A percentile compares a stretch with the other conserved stretches of the same genome.
Conservation (phyloP, 2,797 vertebrate genomes). For the Acanthurus lineatus region DNA sequence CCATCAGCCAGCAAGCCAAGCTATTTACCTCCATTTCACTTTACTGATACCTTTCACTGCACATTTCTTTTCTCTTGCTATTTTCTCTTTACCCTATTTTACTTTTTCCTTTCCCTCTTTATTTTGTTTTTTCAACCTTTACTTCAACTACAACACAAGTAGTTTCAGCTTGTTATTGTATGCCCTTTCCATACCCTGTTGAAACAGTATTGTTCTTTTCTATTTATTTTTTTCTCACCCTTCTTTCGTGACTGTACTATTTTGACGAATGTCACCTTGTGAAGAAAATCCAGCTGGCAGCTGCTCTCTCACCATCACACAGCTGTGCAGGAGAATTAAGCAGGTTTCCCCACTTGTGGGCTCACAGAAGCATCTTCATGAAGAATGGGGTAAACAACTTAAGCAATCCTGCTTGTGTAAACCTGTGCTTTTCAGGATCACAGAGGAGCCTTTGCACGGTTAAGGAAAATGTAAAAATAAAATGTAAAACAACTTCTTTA, state of each 20-base stretch:
- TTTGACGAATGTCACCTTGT: slow-evolving; percentile 73
- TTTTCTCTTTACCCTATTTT: slow-evolving; percentile 60
- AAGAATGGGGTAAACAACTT: not conserved
- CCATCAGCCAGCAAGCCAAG: slow-evolving; percentile 68
- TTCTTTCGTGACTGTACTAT: slow-evolving; percentile 29
- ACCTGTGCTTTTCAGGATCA: not conserved
- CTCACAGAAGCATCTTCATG: slow-evolving; percentile 20
- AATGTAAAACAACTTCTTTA: not conserved
- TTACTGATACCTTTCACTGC: slow-evolving; percentile 58
- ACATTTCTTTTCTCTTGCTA: slow-evolving; percentile 65
- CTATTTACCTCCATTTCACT: slow-evolving; percentile 71
- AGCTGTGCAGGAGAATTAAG: slow-evolving; percentile 50
- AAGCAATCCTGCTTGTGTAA: not conserved
- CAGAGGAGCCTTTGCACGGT: not conserved
- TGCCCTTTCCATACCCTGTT: slow-evolving; percentile 44
- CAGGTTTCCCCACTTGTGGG: slow-evolving; percentile 5
- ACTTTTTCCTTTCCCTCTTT: slow-evolving; percentile 46
- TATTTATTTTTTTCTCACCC: not conserved
- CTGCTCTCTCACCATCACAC: slow-evolving; percentile 56
- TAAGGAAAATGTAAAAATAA: not conserved
- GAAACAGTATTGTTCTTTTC: slow-evolving; percentile 24
- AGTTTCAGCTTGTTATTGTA: slow-evolving; percentile 33
- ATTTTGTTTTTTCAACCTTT: slow-evolving; percentile 38
- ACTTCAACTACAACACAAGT: slow-evolving; percentile 52
- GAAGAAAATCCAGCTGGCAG: slow-evolving; percentile 58